Base-by-base conservation (phyloP, 2,113 vertebrate genomes). In the Coptodon bakossiorum region DNA sequence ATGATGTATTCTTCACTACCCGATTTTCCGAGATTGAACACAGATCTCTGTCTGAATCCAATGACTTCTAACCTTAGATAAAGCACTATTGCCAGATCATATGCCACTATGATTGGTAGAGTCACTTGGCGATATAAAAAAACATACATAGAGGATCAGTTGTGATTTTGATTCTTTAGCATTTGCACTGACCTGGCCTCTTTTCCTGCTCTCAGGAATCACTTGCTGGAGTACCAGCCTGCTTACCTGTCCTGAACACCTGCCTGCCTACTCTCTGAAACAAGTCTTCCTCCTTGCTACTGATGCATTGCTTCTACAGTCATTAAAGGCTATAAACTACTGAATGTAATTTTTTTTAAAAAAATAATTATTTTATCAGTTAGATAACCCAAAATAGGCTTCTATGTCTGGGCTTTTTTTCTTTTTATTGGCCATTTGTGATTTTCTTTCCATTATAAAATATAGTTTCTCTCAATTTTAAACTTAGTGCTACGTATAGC, bases 231-330 rank as follows among this genome's bases (percentile, higher is more conserved):
- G 66, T 68, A 40, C 7, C 36, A 68, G 36, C n/a, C 38, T 0
- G 38, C 1, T 71, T 43, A 22, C 0, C 63, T 68, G 19, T 68
- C 38, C 66, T 3, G 22, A 73, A 73, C 38, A 73, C 38, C n/a
- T 14, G 5, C 63, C 63, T 24, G 12, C 12, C 0, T 4, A 16
- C 22, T 16, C 22, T 27, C 22, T 73, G 38, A 43, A 73, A 45
- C 66, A 73, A 5, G 0, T 24, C 22, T 45, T 43, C 7, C 13
- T 73, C 22, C n/a, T 71, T 0, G 66, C 19, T 71, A 24, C n/a
- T 0, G 3, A 24, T 43, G 0, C 38, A 43, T 24, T 71, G 36
- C n/a, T 43, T 43, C 1, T 0, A 1, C 0, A 71, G n/a, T 2
- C 66, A 71, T 71, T 16, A 43, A 73, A 73, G 22, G 14, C 40